Evolutionary conservation across 1,140 invertebrate species (phyloP), one percentile per base, ranked within the genome.

Genomic region (Harlomillsia oculata): DNA sequence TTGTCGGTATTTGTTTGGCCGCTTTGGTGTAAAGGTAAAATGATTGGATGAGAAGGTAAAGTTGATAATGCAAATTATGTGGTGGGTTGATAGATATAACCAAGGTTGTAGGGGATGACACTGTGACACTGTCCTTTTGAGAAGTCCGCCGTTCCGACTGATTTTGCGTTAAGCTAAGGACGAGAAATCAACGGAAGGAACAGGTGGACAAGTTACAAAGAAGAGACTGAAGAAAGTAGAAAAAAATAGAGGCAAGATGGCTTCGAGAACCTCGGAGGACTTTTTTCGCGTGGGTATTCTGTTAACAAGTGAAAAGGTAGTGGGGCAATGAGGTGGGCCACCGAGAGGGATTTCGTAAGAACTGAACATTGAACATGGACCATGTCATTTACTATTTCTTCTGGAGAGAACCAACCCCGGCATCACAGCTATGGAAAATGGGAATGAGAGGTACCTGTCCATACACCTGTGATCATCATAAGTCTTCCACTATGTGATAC

Each of bases 281-380:
- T 59, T 59, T 59, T 59, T 59, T 59, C 57, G 57, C 57, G 57
- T 59, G 57, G 57, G 57, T 59, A 59, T 53, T 59, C 46, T 53
- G 45, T 43, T 49, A 5, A 54, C 34, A 48, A 43, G 48, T 43
- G 40, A 59, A 57, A 59, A 57, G 55, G 55, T 58, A 58, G 39
- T 45, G 48, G 49, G 48, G 21, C 49, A 30, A 46, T 14, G 34
- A 37, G 51, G 49, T 51, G 49, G 49, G 23, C 34, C 36, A 48
- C 28, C 44, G n/a, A 46, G n/a, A n/a, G n/a, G n/a, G n/a, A n/a
- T n/a, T n/a, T n/a, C n/a, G n/a, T n/a, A n/a, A n/a, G n/a, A n/a
- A n/a, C n/a, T n/a, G n/a, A n/a, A n/a, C n/a, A n/a, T n/a, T n/a
- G n/a, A n/a, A n/a, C n/a, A n/a, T n/a, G n/a, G n/a, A n/a, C n/a